Evolutionary conservation across 2,113 vertebrate species (phyloP).

Genomic region (Phoxinus phoxinus): DNA sequence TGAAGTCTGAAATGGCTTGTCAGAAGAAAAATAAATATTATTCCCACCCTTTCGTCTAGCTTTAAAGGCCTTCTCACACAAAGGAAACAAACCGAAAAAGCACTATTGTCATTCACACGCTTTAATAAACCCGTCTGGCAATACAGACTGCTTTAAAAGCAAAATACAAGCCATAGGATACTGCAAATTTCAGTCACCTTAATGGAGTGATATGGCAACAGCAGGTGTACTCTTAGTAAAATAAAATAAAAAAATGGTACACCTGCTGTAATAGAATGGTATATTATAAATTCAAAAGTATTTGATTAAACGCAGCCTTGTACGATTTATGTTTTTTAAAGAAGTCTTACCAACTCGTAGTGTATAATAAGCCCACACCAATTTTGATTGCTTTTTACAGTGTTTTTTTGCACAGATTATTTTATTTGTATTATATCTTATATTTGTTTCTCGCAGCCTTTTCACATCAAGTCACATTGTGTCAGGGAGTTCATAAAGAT

Average conservation of each 20-base stretch:
- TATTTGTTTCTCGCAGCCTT: neutral
- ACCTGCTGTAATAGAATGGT: too few relatives aligned
- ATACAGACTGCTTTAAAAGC: neutral
- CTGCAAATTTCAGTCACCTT: neutral
- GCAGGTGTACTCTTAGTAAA: neutral
- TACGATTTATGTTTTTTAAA: too few relatives aligned
- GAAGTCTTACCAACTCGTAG: too few relatives aligned
- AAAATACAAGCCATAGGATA: neutral
- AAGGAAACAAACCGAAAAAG: neutral
- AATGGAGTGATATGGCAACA: neutral
- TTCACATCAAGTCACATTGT: too few relatives aligned
- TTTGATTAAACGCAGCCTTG: too few relatives aligned
- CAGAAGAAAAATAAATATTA: too few relatives aligned
- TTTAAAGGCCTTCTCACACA: neutral
- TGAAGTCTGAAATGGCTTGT: neutral
- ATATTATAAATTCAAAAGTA: neutral
- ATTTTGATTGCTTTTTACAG: neutral
- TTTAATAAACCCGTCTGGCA: neutral
- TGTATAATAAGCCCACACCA: neutral
- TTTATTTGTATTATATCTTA: neutral
- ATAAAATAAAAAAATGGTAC: neutral
- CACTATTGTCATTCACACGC: neutral
- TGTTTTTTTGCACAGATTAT: neutral
- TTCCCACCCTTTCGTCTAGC: neutral
- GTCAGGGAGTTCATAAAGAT: too few relatives aligned